These are phyloP conservation scores for Mercenaria mercenaria DNA, from an alignment of 1,140 invertebrate genomes.

Conservation along the genomic window DNA sequence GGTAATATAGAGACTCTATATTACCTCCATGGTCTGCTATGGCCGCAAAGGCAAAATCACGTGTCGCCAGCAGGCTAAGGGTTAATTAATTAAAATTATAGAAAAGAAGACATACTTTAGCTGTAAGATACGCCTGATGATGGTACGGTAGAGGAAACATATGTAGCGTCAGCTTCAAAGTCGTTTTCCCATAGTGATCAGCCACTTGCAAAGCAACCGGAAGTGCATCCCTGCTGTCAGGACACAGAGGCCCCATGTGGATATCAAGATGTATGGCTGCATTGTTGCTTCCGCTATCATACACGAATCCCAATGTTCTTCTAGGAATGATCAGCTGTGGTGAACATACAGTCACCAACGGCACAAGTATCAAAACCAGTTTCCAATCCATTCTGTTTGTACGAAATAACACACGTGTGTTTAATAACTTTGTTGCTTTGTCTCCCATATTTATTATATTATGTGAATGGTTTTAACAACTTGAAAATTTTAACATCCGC, in stretches of 20 bases:
- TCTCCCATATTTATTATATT: too few species aligned
- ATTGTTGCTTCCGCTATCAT: conserved; percentile 35
- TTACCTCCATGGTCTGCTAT: too few species aligned
- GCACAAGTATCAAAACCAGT: background rate
- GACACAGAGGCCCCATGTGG: conserved; percentile 74
- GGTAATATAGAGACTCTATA: too few species aligned
- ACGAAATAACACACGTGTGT: too few species aligned
- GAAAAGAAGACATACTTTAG: conserved; percentile 74
- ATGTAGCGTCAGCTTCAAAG: conserved; percentile 65
- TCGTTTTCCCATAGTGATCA: conserved; percentile 65
- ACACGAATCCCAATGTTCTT: conserved; percentile 69
- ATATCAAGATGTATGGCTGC: conserved; percentile 71
- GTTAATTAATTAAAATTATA: too few species aligned
- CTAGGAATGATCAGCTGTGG: conserved; percentile 37
- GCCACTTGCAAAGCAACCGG: conserved; percentile 70
- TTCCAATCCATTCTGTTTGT: background rate
- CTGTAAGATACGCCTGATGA: conserved; percentile 68
- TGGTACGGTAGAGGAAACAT: conserved; percentile 79
- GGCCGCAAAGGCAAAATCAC: too few species aligned
- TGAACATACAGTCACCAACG: background rate
- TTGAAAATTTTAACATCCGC: too few species aligned
- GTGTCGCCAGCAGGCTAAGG: too few species aligned
- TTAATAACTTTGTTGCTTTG: too few species aligned
- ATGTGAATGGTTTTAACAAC: too few species aligned
- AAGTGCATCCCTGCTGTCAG: conserved; percentile 71